Evolutionary conservation across 2,113 vertebrate genomes (phyloP), one percentile per base, ranked within the genome.

Genomic region (Oriolus oriolus): DNA sequence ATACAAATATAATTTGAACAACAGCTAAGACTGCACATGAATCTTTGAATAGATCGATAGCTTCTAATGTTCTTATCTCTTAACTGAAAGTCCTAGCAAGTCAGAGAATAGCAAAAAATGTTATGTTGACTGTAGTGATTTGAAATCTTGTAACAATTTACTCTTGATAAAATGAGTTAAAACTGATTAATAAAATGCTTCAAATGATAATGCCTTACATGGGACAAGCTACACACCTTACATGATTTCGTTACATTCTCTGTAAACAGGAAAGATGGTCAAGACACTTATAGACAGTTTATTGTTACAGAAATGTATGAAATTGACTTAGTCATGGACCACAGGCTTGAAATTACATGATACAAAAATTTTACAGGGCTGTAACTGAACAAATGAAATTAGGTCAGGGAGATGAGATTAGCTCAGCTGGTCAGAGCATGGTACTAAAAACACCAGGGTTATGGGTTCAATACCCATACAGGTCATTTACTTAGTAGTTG

Each of bases 161-260:
- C 83, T 41, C 37, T 24, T 68, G 9, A 68, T 12, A 74, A 82
- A 82, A 82, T 53, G 1, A 75, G 12, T 21, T 31, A 39, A 90
- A 96, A 95, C 76, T 85, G 68, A 89, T 92, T 66, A 95, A 73
- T 82, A 92, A 89, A 96, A 84, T 97, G 82, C 69, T 94, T 65
- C 73, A 93, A 81, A 89, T 37, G 2, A 88, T 92, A 75, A 82
- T 73, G 53, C 42, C 35, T 83, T 90, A 50, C 5, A 47, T 85
- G 54, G 26, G 39, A 93, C 71, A 35, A 96, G 35, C 33, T 81
- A 56, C 75, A 57, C 37, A 66, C 39, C n/a, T 57, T 77, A 84
- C 33, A 45, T 41, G 44, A 73, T 69, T 85, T 69, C 49, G 73
- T 87, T 68, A 30, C 2, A 2, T 61, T 84, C 50, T 79, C 45